A percentile compares a stretch with the other conserved stretches of the same genome.
Evolutionary conservation across 2,888 invertebrate genomes (phyloP).

Genomic region (Drosophila tripunctata): DNA sequence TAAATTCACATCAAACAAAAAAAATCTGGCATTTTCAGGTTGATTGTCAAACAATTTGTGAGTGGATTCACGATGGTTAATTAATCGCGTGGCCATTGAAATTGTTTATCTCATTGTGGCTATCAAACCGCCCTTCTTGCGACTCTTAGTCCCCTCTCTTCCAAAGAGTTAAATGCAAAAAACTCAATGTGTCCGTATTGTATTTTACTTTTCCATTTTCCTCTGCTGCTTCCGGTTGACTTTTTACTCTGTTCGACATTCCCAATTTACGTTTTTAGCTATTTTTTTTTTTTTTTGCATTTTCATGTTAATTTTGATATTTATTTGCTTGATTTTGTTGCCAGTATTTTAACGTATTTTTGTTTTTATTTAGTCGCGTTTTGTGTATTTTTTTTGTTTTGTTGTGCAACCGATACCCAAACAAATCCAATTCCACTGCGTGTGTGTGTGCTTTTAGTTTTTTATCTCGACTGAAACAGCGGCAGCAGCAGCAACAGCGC

Average conservation of each 20-base stretch:
- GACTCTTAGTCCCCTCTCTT: background rate
- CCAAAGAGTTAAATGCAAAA: background rate
- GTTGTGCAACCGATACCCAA: conserved; percentile 63
- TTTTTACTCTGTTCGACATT: conserved; percentile 35
- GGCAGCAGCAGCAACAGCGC: conserved; percentile 29
- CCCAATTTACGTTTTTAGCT: conserved; percentile 36
- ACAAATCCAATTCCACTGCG: conserved; percentile 52
- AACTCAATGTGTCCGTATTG: background rate
- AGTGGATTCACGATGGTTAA: conserved; percentile 60
- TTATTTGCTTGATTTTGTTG: conserved; percentile 12
- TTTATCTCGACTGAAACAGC: conserved; percentile 62
- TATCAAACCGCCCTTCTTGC: conserved; percentile 15
- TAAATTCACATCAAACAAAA: no score
- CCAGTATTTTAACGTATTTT: background rate
- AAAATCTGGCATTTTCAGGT: conserved; percentile 19
- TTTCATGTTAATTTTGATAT: conserved; percentile 4
- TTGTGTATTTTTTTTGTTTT: conserved; percentile 20
- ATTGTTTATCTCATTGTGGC: conserved; percentile 47
- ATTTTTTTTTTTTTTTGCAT: conserved; percentile 13
- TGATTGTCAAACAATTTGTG: conserved; percentile 58
- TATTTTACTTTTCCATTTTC: background rate
- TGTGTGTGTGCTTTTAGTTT: conserved; percentile 18
- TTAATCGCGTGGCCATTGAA: conserved; percentile 59
- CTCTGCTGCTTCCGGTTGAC: conserved; percentile 17
- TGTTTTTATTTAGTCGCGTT: conserved; percentile 30